phyloP scores from a whole-genome alignment of 1,140 invertebrate species.

The Euwallacea fornicatus region DNA sequence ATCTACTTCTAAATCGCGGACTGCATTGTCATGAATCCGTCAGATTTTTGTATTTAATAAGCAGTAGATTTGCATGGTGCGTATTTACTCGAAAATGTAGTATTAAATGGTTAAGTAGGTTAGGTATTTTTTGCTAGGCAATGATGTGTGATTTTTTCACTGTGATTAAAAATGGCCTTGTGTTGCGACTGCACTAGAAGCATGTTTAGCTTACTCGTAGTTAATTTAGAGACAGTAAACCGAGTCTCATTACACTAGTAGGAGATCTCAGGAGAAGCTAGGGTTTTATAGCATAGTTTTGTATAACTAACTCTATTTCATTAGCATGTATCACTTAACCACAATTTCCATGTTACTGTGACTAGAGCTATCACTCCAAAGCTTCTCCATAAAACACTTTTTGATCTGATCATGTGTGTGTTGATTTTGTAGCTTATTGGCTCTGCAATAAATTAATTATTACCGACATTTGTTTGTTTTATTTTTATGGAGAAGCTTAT shows the following conservation, averaged over 20 bases:
- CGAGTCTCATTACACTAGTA: neutral
- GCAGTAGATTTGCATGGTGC: too few species aligned
- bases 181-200: too few species aligned
- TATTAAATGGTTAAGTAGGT: too few species aligned
- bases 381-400: constrained; percentile 47
- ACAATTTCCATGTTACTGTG: neutral
- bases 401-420: constrained; percentile 11
- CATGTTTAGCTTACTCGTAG: too few species aligned
- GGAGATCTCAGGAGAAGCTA: constrained; percentile 44
- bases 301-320: constrained; percentile 20
- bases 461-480: constrained; percentile 42
- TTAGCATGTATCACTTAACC: constrained; percentile 22
- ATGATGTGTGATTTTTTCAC: too few species aligned
- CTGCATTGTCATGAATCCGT: too few species aligned
- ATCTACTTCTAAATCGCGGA: too few species aligned
- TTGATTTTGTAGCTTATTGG: constrained; percentile 38
- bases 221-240: too few species aligned
- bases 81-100: too few species aligned
- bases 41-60: too few species aligned
- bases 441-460: constrained; percentile 32
- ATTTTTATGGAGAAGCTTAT: constrained; percentile 50
- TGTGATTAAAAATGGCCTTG: too few species aligned
- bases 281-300: constrained; percentile 35
- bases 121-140: too few species aligned
- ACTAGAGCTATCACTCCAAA: constrained; percentile 47